phyloP scores from a whole-genome alignment of 2,113 vertebrate species.

The Perca fluviatilis region DNA sequence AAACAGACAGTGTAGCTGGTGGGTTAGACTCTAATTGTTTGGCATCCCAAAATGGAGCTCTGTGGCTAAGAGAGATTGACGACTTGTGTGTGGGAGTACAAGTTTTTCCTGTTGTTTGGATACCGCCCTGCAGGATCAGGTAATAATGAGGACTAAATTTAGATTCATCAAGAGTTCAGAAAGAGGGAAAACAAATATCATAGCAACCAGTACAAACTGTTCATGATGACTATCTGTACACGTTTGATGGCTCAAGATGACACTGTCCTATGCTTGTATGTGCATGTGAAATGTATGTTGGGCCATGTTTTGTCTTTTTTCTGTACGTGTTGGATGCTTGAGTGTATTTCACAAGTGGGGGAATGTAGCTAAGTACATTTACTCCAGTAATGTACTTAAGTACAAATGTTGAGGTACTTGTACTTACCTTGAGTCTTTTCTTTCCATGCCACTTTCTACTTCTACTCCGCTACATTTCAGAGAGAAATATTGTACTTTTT shows the following conservation, averaged over 20 bases:
- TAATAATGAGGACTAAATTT: conserved; percentile 13
- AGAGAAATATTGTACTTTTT: too few species aligned
- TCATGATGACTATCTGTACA: neutral
- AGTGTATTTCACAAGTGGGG: too few species aligned
- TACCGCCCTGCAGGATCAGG: neutral
- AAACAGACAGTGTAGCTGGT: neutral
- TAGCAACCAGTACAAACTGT: neutral
- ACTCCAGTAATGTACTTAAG: too few species aligned
- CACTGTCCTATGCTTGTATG: neutral
- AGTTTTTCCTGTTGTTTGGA: conserved; percentile 7
- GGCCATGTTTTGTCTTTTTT: neutral
- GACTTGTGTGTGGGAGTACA: neutral
- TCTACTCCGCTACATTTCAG: too few species aligned
- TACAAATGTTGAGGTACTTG: too few species aligned
- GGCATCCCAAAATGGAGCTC: conserved; percentile 14
- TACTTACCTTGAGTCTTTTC: too few species aligned
- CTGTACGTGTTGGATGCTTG: neutral
- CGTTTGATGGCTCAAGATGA: neutral
- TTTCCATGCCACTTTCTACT: too few species aligned
- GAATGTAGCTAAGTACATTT: too few species aligned
- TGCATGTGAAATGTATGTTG: neutral
- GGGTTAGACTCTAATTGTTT: conserved; percentile 37
- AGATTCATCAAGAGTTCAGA: neutral
- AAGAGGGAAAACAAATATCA: neutral
- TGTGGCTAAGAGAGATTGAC: neutral